Evolutionary conservation across 2,888 invertebrate genomes (phyloP).

Genomic region (Acleris sparsana): DNA sequence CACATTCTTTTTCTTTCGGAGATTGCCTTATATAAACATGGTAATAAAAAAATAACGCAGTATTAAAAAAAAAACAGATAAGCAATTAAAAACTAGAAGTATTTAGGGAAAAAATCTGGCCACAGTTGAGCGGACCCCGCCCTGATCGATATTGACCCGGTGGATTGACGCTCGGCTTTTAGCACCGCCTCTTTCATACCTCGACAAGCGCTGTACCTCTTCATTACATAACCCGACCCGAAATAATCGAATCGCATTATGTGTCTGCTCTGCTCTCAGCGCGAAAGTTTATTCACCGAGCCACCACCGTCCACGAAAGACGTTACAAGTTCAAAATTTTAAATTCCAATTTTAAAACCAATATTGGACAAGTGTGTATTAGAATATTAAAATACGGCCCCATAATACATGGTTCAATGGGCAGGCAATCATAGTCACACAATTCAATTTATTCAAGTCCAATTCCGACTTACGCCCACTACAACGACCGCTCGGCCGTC

Average conservation of each 20-base stretch:
- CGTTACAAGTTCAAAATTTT: slow-evolving; percentile 6
- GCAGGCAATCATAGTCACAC: slow-evolving; percentile 65
- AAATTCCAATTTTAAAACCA: slow-evolving; percentile 54
- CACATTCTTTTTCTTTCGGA: not conserved
- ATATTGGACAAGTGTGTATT: slow-evolving; percentile 50
- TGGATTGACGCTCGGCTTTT: slow-evolving; percentile 63
- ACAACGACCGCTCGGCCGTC: slow-evolving; percentile 60
- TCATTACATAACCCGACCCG: slow-evolving; percentile 34
- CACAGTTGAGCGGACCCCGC: slow-evolving; percentile 32
- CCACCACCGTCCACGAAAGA: not conserved
- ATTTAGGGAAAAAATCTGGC: slow-evolving; percentile 31
- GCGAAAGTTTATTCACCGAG: slow-evolving; percentile 20
- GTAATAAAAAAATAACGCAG: not conserved
- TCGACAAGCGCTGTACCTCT: slow-evolving; percentile 46
- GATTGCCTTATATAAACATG: too few relatives aligned
- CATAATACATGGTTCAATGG: slow-evolving; percentile 60
- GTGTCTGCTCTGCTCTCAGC: slow-evolving; percentile 19
- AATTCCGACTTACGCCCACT: slow-evolving; percentile 67
- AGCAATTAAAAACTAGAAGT: slow-evolving; percentile 3
- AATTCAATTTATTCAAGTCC: slow-evolving; percentile 74
- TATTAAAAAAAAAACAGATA: not conserved
- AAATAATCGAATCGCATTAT: slow-evolving; percentile 32
- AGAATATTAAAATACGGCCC: slow-evolving; percentile 43
- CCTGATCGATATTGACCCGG: slow-evolving; percentile 77
- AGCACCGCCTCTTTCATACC: slow-evolving; percentile 55